Percentiles rank a stretch among this genome's conserved stretches.
phyloP scores from a whole-genome alignment of 92 coral and sea anemone genomes.

The Bergia puertoricense region DNA sequence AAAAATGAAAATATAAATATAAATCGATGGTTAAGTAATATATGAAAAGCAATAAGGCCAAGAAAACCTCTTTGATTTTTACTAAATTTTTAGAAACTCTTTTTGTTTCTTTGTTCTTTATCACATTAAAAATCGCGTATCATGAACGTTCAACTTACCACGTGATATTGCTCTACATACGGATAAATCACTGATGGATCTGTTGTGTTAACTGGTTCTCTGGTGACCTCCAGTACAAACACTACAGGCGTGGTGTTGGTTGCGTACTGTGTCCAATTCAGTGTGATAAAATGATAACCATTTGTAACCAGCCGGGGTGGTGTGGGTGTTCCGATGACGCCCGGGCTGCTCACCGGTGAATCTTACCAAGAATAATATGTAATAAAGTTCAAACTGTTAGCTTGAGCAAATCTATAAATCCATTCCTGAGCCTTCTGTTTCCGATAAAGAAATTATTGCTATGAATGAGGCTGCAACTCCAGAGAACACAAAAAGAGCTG shows the following conservation, averaged over 20 bases:
- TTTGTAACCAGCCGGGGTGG: constrained; percentile 15
- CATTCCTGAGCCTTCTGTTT: no score
- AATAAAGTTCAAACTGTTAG: neutral
- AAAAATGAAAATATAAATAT: no score
- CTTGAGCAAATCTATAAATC: no score
- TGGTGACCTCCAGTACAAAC: constrained; percentile 17
- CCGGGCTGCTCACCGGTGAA: neutral
- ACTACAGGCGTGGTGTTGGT: constrained; percentile 13
- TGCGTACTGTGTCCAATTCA: constrained; percentile 24
- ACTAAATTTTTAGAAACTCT: no score
- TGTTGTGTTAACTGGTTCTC: constrained; percentile 15
- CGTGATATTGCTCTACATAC: neutral
- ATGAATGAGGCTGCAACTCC: no score
- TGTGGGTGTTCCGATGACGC: neutral
- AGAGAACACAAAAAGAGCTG: no score
- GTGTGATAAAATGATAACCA: constrained; percentile 34
- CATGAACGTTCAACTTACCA: neutral
- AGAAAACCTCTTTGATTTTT: no score
- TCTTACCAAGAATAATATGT: neutral
- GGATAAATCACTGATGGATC: constrained; percentile 32
- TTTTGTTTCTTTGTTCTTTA: no score
- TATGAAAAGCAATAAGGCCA: no score
- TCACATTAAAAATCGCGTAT: neutral
- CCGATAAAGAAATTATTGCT: no score
- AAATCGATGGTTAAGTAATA: no score